Base-by-base conservation (phyloP, 2,888 invertebrate genomes). In the Pseudococcus jackbeardsleyi region DNA sequence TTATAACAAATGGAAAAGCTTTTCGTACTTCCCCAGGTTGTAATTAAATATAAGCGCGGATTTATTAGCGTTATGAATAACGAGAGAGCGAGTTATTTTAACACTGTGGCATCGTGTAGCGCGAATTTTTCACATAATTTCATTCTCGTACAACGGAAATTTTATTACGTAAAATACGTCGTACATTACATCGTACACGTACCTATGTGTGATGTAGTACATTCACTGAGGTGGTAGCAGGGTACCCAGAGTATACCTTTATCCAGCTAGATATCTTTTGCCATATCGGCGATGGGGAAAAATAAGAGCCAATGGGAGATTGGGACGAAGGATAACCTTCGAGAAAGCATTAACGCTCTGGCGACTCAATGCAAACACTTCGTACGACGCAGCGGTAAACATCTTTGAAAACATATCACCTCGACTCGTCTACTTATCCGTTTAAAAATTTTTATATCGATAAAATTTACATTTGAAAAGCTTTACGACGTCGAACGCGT, bases 401-500 rank as follows among this genome's bases (percentile, higher is more conserved):
- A 64, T 22, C 9, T 64, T 64, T 19, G 64, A 64, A 64, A 64
- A 64, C 64, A 64, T 64, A 64, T 64, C 64, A 64, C 64, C 64
- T 19, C 64, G 26, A 33, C 46, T 46, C 46, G 50, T 50, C 50
- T 11, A 50, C 50, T 77, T 77, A 77, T 77, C 39, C 77, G 77
- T 39, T 77, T 77, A 77, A 77, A 77, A 77, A 77, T 39, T 77
- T 77, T 77, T 77, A 39, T 77, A 77, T 77, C 77, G 39, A 77
- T 77, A 77, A 77, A 77, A 77, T 77, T 77, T 77, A 39, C 77
- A 77, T 77, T 77, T 77, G 77, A 77, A 77, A 77, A 77, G 77
- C 77, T 77, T 77, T 77, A 77, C 77, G 77, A 77, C 77, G 77
- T 77, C 77, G 77, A 77, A 77, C 39, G 26, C 12, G 77, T 77